A percentile compares a stretch with the other conserved stretches of the same genome.
Evolutionary conservation across 2,113 vertebrate species (phyloP).

Genomic region (Lasiurus cinereus): DNA sequence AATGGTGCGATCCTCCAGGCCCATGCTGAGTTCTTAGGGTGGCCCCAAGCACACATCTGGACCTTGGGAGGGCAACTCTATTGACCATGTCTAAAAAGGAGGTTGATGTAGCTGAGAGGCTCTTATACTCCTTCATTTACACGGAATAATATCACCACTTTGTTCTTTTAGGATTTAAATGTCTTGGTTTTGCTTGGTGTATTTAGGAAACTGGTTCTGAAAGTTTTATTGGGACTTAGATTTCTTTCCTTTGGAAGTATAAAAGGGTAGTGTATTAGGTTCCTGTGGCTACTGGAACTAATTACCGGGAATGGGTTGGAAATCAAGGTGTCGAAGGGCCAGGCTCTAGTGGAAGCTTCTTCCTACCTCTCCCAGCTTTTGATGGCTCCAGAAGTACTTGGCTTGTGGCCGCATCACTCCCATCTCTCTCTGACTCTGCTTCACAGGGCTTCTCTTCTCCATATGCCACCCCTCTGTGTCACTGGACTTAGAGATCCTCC

Average conservation of each 20-base stretch:
- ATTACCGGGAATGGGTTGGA: fast-evolving
- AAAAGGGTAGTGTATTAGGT: fast-evolving
- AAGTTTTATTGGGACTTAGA: fast-evolving
- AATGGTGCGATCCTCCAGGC: fast-evolving
- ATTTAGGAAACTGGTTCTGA: not conserved
- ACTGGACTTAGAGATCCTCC: too few relatives aligned
- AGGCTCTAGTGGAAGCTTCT: not conserved
- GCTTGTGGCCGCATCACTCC: fast-evolving
- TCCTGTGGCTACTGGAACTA: fast-evolving
- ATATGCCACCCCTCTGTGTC: too few relatives aligned
- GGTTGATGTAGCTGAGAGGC: fast-evolving
- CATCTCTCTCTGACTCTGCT: fast-evolving
- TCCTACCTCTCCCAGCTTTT: not conserved
- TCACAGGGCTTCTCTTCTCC: not conserved
- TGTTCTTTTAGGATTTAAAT: too few relatives aligned
- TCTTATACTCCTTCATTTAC: fast-evolving
- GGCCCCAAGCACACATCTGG: fast-evolving
- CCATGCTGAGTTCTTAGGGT: too few relatives aligned
- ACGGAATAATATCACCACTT: fast-evolving
- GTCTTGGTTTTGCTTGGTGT: not conserved
- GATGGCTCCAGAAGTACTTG: fast-evolving
- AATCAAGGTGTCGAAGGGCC: fast-evolving
- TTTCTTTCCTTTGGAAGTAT: too few relatives aligned
- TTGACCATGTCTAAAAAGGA: not conserved
- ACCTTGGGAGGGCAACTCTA: fast-evolving